These are phyloP conservation scores for Odocoileus virginianus DNA, from an alignment of 2,113 vertebrate genomes.

Conservation along the genomic window DNA sequence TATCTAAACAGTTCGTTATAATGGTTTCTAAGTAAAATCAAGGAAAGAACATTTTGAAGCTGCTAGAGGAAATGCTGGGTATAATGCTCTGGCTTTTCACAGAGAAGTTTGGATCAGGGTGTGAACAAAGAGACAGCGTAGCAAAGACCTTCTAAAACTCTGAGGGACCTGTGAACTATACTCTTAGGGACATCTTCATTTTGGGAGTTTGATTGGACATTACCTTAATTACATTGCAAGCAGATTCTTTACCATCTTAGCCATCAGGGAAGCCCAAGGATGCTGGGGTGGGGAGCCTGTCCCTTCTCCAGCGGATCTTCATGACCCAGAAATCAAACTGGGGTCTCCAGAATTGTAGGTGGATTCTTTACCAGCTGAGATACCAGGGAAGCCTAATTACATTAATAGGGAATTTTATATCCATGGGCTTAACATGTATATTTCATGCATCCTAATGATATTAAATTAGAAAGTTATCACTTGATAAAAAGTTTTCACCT, in stretches of 20 bases:
- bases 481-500: conserved; percentile 65
- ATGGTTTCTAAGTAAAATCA: conserved; percentile 24
- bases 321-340: background rate
- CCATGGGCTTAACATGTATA: conserved; percentile 57
- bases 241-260: background rate
- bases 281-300: background rate
- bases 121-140: background rate
- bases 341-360: background rate
- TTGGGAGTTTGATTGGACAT: conserved; percentile 33
- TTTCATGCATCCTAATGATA: conserved; percentile 62
- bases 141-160: conserved; percentile 59
- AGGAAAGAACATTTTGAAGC: background rate
- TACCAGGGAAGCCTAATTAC: background rate
- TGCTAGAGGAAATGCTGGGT: background rate
- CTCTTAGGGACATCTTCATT: conserved; percentile 49
- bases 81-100: background rate
- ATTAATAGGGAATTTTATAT: conserved; percentile 63
- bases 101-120: background rate
- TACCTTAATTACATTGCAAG: conserved; percentile 53
- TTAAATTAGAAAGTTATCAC: conserved; percentile 54
- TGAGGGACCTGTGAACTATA: conserved; percentile 13
- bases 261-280: background rate
- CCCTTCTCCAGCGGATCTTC: background rate
- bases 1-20: conserved; percentile 37
- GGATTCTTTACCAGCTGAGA: background rate